phyloP scores from a whole-genome alignment of 2,797 vertebrate genomes.

The Melanogrammus aeglefinus region DNA sequence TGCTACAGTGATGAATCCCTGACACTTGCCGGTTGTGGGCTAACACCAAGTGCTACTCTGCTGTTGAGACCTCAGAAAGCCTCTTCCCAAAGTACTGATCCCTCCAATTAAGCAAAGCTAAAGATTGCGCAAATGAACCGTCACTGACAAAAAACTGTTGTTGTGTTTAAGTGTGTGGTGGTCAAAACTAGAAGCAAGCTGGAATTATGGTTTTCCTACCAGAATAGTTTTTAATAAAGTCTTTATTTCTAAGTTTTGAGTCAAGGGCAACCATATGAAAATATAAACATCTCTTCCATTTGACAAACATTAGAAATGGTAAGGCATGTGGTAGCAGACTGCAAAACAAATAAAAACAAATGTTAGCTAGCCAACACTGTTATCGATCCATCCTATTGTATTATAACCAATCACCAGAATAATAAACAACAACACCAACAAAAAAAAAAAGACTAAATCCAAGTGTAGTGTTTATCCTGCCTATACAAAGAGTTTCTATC shows the following conservation, averaged over 20 bases:
- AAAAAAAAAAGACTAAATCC: constrained; percentile 59
- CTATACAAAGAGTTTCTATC: constrained; percentile 29
- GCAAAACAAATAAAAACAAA: constrained; percentile 58
- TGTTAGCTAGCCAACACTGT: constrained; percentile 30
- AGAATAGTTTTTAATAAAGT: constrained; percentile 52
- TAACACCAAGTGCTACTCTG: constrained; percentile 73
- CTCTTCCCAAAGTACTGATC: neutral
- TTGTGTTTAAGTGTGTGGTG: neutral
- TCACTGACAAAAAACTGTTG: neutral
- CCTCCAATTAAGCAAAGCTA: neutral
- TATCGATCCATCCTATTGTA: constrained; percentile 36
- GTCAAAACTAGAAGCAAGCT: neutral
- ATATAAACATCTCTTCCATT: constrained; percentile 73
- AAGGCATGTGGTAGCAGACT: constrained; percentile 66
- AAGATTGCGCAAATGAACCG: neutral
- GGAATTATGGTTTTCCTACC: neutral
- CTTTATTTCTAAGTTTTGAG: constrained; percentile 80
- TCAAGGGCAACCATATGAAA: constrained; percentile 70
- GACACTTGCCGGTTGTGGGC: constrained; percentile 77
- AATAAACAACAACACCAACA: constrained; percentile 29
- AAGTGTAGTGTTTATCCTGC: constrained; percentile 60
- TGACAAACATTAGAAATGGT: constrained; percentile 66
- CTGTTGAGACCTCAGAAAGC: constrained; percentile 62
- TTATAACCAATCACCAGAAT: constrained; percentile 34
- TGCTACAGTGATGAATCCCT: constrained; percentile 69